Conservation (phyloP, 2,888 invertebrate species). For the Ophion costatus region DNA sequence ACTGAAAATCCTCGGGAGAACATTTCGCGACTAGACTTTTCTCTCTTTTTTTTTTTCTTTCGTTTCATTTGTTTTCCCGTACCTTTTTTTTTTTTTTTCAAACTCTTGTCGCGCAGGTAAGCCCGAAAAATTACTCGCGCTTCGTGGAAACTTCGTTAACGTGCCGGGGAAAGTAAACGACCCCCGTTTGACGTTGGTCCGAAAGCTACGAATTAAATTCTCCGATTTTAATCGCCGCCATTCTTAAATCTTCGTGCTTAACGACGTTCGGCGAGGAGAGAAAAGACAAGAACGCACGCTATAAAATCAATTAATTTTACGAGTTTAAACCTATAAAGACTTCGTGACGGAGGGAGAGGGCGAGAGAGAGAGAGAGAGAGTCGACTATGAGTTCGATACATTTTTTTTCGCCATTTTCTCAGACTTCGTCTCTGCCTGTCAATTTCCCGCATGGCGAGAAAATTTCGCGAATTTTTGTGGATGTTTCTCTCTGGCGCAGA, state of each 20-base stretch:
- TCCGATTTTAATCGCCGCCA: slow-evolving; percentile 54
- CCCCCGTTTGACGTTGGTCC: slow-evolving; percentile 1
- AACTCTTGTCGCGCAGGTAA: neutral
- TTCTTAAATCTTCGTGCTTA: slow-evolving; percentile 65
- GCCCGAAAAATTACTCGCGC: neutral
- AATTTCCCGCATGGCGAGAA: neutral
- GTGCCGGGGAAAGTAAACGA: neutral
- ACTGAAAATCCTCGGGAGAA: neutral
- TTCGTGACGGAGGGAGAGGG: neutral
- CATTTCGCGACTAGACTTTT: neutral
- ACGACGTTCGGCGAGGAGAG: slow-evolving; percentile 22
- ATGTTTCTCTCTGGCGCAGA: neutral
- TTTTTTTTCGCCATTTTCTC: slow-evolving; percentile 2
- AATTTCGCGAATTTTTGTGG: neutral
- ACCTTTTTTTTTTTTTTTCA: neutral
- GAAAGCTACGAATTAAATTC: slow-evolving; percentile 35
- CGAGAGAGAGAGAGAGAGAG: slow-evolving; percentile 17
- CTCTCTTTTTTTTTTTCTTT: slow-evolving; percentile 26
- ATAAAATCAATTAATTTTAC: slow-evolving; percentile 53
- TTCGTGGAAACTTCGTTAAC: neutral
- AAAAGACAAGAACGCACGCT: slow-evolving; percentile 9
- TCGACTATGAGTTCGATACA: slow-evolving; percentile 37
- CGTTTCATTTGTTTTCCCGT: neutral
- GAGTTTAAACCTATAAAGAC: slow-evolving; percentile 38
- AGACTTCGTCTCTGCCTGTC: neutral